A percentile compares a stretch with the other conserved stretches of the same genome.
Evolutionary conservation across 2,113 vertebrate species (phyloP).

Genomic region (Percina caprodes): DNA sequence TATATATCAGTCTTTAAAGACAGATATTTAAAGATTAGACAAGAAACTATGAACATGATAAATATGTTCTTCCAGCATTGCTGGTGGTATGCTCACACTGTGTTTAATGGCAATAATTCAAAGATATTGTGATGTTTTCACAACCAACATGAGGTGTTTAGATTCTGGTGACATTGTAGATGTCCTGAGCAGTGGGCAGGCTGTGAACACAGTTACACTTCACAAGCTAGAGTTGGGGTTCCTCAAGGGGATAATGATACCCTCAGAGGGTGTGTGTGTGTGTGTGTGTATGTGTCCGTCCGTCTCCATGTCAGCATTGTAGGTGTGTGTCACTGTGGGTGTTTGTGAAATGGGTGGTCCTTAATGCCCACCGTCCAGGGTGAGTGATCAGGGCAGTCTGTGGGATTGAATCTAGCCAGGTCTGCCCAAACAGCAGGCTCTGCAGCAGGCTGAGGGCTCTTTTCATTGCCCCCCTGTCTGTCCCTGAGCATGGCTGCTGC

Average conservation of each 20-base stretch:
- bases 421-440: conserved; percentile 7
- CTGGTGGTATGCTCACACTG: neutral
- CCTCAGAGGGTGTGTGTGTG: neutral
- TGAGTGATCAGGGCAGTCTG: conserved; percentile 52
- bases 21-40: neutral
- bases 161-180: conserved; percentile 10
- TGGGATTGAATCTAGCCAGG: conserved; percentile 56
- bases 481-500: conserved; percentile 36
- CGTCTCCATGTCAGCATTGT: neutral
- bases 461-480: conserved; percentile 37
- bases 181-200: conserved; percentile 2
- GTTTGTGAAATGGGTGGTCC: conserved; percentile 13
- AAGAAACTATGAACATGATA: neutral
- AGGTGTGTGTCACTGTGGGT: conserved; percentile 2
- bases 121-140: conserved; percentile 8
- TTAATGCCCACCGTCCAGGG: conserved; percentile 41
- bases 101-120: neutral
- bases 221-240: neutral
- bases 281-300: conserved; percentile 16
- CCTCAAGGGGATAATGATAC: neutral
- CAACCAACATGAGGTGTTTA: neutral
- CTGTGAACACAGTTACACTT: conserved; percentile 21
- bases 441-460: conserved; percentile 30
- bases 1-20: neutral
- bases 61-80: neutral